phyloP scores from a whole-genome alignment of 2,888 invertebrate genomes.

The Eristalis tenax region DNA sequence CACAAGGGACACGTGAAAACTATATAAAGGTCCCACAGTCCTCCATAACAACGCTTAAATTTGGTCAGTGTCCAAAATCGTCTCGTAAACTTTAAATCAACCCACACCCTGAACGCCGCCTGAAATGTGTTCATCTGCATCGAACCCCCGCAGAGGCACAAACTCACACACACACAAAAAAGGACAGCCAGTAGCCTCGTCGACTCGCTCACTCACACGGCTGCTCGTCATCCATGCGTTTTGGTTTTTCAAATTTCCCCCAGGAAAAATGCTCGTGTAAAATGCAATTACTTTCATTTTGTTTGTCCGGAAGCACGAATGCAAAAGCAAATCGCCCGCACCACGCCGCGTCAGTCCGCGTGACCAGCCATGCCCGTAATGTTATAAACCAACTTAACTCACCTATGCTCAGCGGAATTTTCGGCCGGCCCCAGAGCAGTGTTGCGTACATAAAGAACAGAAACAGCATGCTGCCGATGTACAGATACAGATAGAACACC shows the following conservation, averaged over 20 bases:
- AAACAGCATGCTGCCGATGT: conserved; percentile 93
- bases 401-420: conserved; percentile 83
- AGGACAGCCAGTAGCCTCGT: background rate
- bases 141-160: background rate
- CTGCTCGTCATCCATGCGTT: conserved; percentile 5
- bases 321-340: background rate
- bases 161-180: background rate
- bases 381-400: conserved; percentile 77
- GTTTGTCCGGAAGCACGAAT: background rate
- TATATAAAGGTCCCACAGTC: no score
- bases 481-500: conserved; percentile 93
- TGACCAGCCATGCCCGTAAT: conserved; percentile 20
- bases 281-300: conserved; percentile 55
- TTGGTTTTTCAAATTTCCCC: conserved; percentile 31
- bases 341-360: conserved; percentile 1
- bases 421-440: conserved; percentile 86
- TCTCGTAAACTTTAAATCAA: background rate
- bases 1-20: no score
- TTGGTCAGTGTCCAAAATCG: background rate
- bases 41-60: background rate
- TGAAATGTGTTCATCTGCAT: background rate
- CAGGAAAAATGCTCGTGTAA: conserved; percentile 3
- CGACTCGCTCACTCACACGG: background rate
- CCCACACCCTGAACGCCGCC: background rate
- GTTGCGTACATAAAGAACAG: conserved; percentile 92